phyloP scores from a whole-genome alignment of 2,113 vertebrate genomes.

The Brachyhypopomus occidentalis region DNA sequence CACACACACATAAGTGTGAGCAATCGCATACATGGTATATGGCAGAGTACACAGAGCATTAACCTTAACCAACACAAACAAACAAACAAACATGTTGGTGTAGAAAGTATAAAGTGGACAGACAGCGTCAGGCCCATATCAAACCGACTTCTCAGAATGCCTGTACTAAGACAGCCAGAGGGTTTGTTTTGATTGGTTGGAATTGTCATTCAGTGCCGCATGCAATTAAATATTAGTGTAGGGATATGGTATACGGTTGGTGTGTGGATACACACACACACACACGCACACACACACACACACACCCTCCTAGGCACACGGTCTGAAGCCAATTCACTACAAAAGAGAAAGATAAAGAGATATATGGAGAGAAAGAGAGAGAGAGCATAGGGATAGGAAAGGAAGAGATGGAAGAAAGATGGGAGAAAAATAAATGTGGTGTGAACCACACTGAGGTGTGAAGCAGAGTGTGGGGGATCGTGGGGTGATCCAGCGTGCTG shows the following conservation, averaged over 20 bases:
- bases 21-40: neutral
- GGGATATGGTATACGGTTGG: slow-evolving; percentile 35
- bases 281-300: slow-evolving; percentile 45
- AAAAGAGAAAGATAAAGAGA: too few species aligned
- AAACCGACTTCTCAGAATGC: neutral
- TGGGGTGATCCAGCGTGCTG: neutral
- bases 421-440: too few species aligned
- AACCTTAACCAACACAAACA: too few species aligned
- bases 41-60: too few species aligned
- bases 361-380: too few species aligned
- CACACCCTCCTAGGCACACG: slow-evolving; percentile 12
- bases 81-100: too few species aligned
- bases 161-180: neutral
- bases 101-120: neutral
- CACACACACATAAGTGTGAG: neutral
- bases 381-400: too few species aligned
- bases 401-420: neutral
- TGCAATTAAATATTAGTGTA: slow-evolving; percentile 56
- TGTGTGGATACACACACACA: slow-evolving; percentile 38
- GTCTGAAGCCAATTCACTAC: slow-evolving; percentile 17
- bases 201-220: neutral
- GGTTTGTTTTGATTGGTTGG: too few species aligned
- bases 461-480: neutral
- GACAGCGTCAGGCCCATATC: neutral
- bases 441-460: neutral